These are phyloP conservation scores for Meteorus sp. DNA, from an alignment of 1,140 invertebrate species.

Conservation along the genomic window DNA sequence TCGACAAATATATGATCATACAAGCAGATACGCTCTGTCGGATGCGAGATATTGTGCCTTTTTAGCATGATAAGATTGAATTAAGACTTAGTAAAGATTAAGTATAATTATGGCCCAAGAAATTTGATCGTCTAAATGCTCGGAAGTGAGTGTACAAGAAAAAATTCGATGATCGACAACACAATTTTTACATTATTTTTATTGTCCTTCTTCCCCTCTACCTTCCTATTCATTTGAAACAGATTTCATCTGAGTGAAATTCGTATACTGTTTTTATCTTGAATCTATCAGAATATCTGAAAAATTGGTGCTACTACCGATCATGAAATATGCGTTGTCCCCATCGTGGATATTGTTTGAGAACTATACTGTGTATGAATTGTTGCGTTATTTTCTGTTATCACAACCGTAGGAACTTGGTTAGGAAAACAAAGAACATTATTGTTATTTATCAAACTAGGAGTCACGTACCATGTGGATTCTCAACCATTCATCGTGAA, in stretches of 20 bases:
- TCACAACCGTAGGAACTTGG: not conserved
- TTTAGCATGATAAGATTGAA: constrained; percentile 57
- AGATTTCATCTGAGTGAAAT: not conserved
- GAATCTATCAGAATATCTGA: too few relatives aligned
- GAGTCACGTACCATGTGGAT: too few relatives aligned
- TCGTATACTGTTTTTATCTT: too few relatives aligned
- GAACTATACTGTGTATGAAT: constrained; percentile 3
- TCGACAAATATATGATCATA: constrained; percentile 36
- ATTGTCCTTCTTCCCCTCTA: constrained; percentile 28
- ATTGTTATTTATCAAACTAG: too few relatives aligned
- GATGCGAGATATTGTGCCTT: constrained; percentile 60
- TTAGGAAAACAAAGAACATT: not conserved
- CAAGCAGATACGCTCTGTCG: constrained; percentile 48
- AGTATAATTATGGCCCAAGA: constrained; percentile 22
- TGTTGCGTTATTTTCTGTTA: constrained; percentile 4
- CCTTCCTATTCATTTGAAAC: constrained; percentile 1
- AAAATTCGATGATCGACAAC: not conserved
- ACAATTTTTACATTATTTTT: constrained; percentile 6
- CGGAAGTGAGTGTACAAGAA: not conserved
- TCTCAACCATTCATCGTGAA: too few relatives aligned
- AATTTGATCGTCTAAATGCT: not conserved
- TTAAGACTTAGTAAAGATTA: constrained; percentile 46
- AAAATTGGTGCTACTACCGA: constrained; percentile 15
- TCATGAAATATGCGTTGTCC: not conserved
- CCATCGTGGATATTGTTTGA: constrained; percentile 3